Base-by-base conservation (phyloP, 2,888 invertebrate species). In the Andrena trimmerana region DNA sequence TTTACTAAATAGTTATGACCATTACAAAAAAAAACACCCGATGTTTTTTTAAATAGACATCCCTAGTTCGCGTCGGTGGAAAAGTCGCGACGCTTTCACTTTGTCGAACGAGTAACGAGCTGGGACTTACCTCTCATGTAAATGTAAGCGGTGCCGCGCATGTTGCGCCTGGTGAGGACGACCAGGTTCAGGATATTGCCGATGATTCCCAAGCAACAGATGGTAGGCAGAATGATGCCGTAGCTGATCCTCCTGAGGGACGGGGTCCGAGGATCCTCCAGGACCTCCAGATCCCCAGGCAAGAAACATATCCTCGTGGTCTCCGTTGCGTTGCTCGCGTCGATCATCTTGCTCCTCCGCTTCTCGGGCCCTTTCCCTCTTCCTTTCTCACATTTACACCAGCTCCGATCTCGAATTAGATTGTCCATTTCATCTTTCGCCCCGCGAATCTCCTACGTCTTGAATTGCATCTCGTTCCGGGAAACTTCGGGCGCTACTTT, bases 61-160 rank as follows among this genome's bases (percentile, higher is more conserved):
- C 10, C 36, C 13, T 10, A 36, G 36, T 36, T 42, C 42, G 1
- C 13, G 4, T 42, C 42, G 16, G 42, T 42, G 42, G 16, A 42
- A 16, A 16, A 16, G 13, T 4, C 4, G 5, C 31, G 27, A 0
- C 8, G 33, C 13, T 7, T 1, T 72, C 10, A 5, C 4, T 36
- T 54, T 13, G 13, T 0, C 10, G 13, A 2, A 2, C 48, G 57
- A 65, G 13, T 13, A 50, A 27, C 24, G 6, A 24, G 5, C 16
- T 13, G 24, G 13, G 10, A 94, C 95, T 95, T 92, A 97, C 97
- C 96, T 94, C 96, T 94, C 96, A 97, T 97, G 94, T 97, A 97
- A 92, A 97, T 96, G 93, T 97, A 97, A 57, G 97, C 97, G 0
- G 97, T 96, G 59, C 97, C 97, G 88, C 97, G 96, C 96, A 97